Base-by-base conservation (phyloP, 2,888 invertebrate species). In the Drosophila engyochracea region DNA sequence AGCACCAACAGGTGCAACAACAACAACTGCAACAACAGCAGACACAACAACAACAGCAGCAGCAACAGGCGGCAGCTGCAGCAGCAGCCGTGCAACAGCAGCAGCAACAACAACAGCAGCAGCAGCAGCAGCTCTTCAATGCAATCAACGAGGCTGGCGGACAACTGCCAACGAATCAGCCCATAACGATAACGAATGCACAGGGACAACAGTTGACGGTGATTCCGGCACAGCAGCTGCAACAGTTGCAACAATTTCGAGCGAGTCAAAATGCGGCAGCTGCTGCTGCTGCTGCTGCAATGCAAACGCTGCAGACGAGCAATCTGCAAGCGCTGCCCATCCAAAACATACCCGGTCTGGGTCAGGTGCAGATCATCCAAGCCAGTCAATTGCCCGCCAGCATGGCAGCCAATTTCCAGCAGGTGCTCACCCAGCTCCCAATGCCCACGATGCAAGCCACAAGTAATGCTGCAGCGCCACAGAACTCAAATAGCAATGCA, bases 191-290 rank as follows among this genome's bases (percentile, higher is more conserved):
- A 67, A 96, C 95, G 78, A 95, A 96, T 71, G 96, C 96, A 3
- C 95, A 95, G 87, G 97, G 96, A 0, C 97, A 97, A 91, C 97
- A 97, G 91, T 95, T 97, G 81, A 97, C 97, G 7, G 96, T 98
- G 62, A 97, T 98, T 91, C 97, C 97, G 14, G 95, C 96, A 2
- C 94, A 95, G 22, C 94, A 95, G 62, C 91, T 95, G 81, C 95
- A 95, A 61, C 93, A 93, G 76, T 84, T 94, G 73, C 91, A 79
- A n/a, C 79, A 81, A 16, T 49, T 77, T 10, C 63, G 81, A 0
- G 81, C 81, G 2, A 79, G 92, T 49, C 90, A 91, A 44, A 78
- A 80, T 65, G 65, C 79, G 1, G 57, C 75, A 7, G 69, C 81
- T 6, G 57, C 75, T 25, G 69, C 81, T 12, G 74, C 90, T 90